phyloP scores from a whole-genome alignment of 2,113 vertebrate genomes.

The Oreochromis spilurus region DNA sequence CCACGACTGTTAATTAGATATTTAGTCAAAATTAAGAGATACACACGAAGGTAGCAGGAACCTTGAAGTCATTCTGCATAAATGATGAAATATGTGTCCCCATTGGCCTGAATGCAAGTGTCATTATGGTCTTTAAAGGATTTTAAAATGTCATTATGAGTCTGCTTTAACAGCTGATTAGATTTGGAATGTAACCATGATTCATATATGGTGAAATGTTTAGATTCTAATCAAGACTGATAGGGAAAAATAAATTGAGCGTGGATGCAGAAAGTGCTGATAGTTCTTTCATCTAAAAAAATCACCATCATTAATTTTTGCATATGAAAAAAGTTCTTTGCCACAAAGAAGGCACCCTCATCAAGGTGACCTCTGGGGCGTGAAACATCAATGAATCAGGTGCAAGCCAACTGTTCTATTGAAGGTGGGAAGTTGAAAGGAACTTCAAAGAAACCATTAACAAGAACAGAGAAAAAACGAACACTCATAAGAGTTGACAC shows the following conservation, averaged over 20 bases:
- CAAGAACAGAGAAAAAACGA: conserved; percentile 13
- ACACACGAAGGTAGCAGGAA: neutral
- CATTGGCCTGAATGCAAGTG: conserved; percentile 16
- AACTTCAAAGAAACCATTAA: conserved; percentile 55
- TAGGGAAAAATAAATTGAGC: neutral
- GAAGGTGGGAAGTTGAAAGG: conserved; percentile 31
- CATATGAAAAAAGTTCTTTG: conserved; percentile 36
- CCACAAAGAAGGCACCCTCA: neutral
- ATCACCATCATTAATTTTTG: conserved; percentile 30
- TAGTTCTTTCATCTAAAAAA: conserved; percentile 24
- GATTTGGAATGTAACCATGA: conserved; percentile 10
- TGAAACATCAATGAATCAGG: conserved; percentile 62
- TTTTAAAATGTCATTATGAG: conserved; percentile 13
- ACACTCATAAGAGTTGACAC: conserved; percentile 44
- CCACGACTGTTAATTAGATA: conserved; percentile 32
- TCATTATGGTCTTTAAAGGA: conserved; percentile 38
- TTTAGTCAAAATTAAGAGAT: conserved; percentile 43
- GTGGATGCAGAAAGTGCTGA: neutral
- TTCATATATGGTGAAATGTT: neutral
- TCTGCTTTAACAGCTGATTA: conserved; percentile 42
- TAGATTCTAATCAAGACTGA: neutral
- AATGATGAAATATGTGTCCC: conserved; percentile 30
- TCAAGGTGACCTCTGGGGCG: conserved; percentile 41
- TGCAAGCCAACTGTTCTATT: conserved; percentile 41
- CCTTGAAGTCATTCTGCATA: conserved; percentile 7